phyloP scores from a whole-genome alignment of 2,888 invertebrate genomes.

The Philonicus albiceps region DNA sequence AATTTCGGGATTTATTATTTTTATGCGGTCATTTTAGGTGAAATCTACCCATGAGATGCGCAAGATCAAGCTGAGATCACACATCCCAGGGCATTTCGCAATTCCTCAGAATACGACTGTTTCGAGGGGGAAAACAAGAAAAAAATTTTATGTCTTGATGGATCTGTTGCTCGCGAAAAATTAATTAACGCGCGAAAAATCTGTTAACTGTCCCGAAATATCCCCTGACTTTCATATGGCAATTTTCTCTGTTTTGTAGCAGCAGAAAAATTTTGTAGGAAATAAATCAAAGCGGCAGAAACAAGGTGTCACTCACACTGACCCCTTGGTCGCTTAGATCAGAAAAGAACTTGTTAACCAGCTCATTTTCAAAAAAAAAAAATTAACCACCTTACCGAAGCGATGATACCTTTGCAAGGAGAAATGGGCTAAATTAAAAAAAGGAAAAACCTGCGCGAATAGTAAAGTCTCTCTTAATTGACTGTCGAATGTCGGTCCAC shows the following conservation, averaged over 20 bases:
- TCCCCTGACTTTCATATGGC: slow-evolving; percentile 1
- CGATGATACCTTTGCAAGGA: background rate
- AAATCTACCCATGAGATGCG: background rate
- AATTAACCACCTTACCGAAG: background rate
- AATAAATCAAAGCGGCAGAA: slow-evolving; percentile 14
- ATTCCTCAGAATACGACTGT: background rate
- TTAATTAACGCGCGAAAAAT: slow-evolving; percentile 32
- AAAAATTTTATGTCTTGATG: slow-evolving; percentile 15
- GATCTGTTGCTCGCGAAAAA: slow-evolving; percentile 13
- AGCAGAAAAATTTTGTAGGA: background rate
- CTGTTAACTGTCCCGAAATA: background rate
- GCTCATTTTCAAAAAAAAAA: slow-evolving; percentile 5
- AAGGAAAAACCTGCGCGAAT: background rate
- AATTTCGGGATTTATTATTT: background rate
- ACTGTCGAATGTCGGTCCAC: background rate
- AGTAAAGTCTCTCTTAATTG: slow-evolving; percentile 14
- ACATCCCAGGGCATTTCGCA: background rate
- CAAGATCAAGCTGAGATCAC: background rate
- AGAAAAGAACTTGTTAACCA: slow-evolving; percentile 34
- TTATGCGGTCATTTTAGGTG: slow-evolving; percentile 10
- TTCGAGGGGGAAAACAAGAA: background rate
- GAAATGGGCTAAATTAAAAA: too few relatives aligned
- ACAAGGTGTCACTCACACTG: slow-evolving; percentile 15
- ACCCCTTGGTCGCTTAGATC: background rate
- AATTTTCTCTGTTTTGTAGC: background rate